Evolutionary conservation across 2,113 vertebrate genomes (phyloP).

Genomic region (Pachypanchax playfairii): DNA sequence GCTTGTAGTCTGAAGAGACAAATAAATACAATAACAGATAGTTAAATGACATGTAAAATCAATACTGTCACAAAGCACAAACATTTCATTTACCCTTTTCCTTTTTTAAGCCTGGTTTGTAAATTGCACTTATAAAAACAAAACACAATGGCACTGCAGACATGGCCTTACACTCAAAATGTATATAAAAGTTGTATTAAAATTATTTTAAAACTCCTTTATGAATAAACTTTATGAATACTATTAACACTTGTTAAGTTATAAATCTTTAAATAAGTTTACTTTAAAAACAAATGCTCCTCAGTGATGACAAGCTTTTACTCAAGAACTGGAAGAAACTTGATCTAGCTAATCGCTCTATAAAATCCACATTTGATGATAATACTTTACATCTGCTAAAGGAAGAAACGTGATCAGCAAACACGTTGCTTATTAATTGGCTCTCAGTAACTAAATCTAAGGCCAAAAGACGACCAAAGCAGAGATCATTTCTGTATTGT

Average conservation of each 20-base stretch:
- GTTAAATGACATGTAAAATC: conserved; percentile 51
- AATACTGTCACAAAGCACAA: conserved; percentile 40
- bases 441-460: conserved; percentile 42
- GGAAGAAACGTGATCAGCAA: conserved; percentile 1
- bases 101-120: conserved; percentile 14
- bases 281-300: conserved; percentile 44
- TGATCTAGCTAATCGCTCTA: no score
- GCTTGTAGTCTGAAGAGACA: conserved; percentile 42
- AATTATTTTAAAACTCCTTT: conserved; percentile 38
- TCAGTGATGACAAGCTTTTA: conserved; percentile 35
- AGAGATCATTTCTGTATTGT: conserved; percentile 37
- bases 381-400: no score
- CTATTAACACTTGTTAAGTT: conserved; percentile 68
- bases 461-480: conserved; percentile 44
- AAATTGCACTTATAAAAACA: conserved; percentile 67
- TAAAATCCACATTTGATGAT: no score
- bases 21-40: conserved; percentile 72
- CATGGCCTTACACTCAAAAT: conserved; percentile 32
- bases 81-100: conserved; percentile 21
- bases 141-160: conserved; percentile 59
- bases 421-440: conserved; percentile 12
- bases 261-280: conserved; percentile 72
- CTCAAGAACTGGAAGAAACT: neutral
- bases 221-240: conserved; percentile 59
- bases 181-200: conserved; percentile 51